Conservation (phyloP, 2,797 vertebrate species). For the Oceanodroma leucorhoa region DNA sequence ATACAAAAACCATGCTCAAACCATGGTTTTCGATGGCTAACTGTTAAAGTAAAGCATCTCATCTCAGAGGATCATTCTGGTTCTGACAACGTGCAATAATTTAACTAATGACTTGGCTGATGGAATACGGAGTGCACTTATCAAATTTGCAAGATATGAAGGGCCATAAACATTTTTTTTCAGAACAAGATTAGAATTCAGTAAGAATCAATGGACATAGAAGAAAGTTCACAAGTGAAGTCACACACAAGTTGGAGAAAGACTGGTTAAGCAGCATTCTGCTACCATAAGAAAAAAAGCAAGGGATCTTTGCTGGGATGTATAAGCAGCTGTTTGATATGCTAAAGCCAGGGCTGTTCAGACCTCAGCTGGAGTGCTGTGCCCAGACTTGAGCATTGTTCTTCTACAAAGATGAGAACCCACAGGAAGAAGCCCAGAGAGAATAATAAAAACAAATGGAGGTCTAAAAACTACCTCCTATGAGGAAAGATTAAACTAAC, state of each 20-base stretch:
- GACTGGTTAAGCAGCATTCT: background rate
- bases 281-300: background rate
- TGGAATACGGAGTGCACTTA: background rate
- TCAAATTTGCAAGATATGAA: background rate
- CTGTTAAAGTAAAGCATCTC: background rate
- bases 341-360: background rate
- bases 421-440: background rate
- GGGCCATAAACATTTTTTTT: background rate
- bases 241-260: background rate
- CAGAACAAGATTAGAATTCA: background rate
- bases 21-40: background rate
- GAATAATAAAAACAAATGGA: background rate
- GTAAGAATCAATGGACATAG: background rate
- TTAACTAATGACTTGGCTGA: background rate
- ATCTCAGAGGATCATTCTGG: background rate
- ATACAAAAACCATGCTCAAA: background rate
- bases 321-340: background rate
- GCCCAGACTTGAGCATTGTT: background rate
- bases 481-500: background rate
- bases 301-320: background rate
- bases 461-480: background rate
- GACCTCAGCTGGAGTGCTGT: background rate
- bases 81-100: background rate
- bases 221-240: background rate
- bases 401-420: background rate